phyloP scores from a whole-genome alignment of 2,888 invertebrate species.

The Mesopsocus fuscifrons region DNA sequence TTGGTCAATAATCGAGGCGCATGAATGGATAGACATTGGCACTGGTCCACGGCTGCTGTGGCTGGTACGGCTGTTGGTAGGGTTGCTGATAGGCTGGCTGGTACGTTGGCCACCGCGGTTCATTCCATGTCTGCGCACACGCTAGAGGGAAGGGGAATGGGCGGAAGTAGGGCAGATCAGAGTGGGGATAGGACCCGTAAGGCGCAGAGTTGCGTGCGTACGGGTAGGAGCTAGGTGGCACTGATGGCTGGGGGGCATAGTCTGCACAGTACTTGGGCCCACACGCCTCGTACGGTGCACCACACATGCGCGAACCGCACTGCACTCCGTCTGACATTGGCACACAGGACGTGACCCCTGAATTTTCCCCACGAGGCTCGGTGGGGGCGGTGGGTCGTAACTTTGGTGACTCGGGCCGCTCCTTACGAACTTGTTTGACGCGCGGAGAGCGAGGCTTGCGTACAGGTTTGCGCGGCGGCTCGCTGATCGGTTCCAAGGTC shows the following conservation, averaged over 20 bases:
- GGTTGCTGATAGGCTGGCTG: too few species aligned
- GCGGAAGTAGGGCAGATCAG: neutral
- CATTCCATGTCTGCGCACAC: neutral
- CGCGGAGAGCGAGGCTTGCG: constrained; percentile 1
- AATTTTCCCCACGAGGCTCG: neutral
- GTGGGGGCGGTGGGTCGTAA: neutral
- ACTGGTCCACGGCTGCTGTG: constrained; percentile 1
- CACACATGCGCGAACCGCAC: neutral
- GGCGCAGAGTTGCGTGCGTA: neutral
- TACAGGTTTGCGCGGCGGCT: constrained; percentile 1
- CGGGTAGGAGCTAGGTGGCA: constrained; percentile 1
- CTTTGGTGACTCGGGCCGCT: constrained; percentile 1
- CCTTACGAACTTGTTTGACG: neutral
- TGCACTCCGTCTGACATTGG: neutral
- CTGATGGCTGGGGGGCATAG: neutral
- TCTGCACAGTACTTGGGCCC: neutral
- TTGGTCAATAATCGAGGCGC: constrained; percentile 1
- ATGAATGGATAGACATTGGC: constrained; percentile 7
- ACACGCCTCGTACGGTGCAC: neutral
- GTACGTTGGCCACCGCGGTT: neutral
- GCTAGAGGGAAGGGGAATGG: constrained; percentile 6
- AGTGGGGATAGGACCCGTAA: neutral
- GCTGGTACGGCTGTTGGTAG: neutral
- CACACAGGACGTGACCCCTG: neutral
- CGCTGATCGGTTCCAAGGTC: constrained; percentile 11